Base-by-base conservation (phyloP, 2,888 invertebrate species). In the Diloba caeruleocephala region DNA sequence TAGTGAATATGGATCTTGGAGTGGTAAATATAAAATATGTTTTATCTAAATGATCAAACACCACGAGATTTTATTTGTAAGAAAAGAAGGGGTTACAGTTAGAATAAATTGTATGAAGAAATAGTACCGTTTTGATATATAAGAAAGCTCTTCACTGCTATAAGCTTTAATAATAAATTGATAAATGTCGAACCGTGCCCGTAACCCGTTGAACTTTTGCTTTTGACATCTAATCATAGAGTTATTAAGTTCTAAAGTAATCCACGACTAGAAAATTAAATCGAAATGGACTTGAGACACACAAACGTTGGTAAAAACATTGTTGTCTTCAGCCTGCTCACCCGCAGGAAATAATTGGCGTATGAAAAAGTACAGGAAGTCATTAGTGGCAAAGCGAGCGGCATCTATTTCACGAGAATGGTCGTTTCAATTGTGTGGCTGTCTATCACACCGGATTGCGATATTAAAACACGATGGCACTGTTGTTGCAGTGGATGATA, bases 331-430 rank as follows among this genome's bases (percentile, higher is more conserved):
- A 76, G 66, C 70, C 70, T 88, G 86, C 81, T 89, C 88, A 86
- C 80, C 85, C 85, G 87, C 77, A 82, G 85, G 87, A 85, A 88
- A 91, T 92, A 90, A 91, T 90, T 89, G 89, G 87, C 83, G 74
- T 84, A 87, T 85, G 87, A 88, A 89, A 90, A 91, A 90, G 88
- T 84, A 86, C 91, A 89, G 92, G 92, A 92, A 92, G 89, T 92
- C 90, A 88, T 92, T 92, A 92, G 90, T 87, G 87, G 87, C 82
- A 78, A 85, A 89, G 83, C 84, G 84, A 85, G 82, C 83, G 81
- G 89, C 84, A 82, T 87, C 89, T 88, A 89, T 90, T 89, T 86
- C 84, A 89, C 84, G 80, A 84, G 82, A 85, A 83, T 76, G 76
- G 78, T 77, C 67, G 71, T 68, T 67, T 58, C 56, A 49, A 65